Evolutionary conservation across 2,797 vertebrate species (phyloP), one percentile per base, ranked within the genome.

Genomic region (Amblyopsis hoosieri): DNA sequence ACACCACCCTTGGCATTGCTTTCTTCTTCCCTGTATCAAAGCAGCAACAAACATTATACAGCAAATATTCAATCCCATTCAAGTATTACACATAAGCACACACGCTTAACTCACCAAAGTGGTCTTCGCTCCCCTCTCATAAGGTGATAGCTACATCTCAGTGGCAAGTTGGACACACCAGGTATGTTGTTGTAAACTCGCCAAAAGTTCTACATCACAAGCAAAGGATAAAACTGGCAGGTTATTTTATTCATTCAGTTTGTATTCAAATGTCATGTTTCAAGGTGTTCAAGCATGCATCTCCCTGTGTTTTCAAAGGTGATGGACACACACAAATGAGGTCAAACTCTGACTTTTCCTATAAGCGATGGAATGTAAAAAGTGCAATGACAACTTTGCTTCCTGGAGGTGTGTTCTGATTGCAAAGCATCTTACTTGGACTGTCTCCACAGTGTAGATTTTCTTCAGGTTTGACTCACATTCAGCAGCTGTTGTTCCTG

Each of bases 141-240:
- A 89, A 98, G 90, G 76, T 97, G 97, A 82, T 97, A 99, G 81
- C 95, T 96, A 33, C 95, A 96, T 86, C 95, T 92, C 85, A 97
- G 79, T 49, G 95, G 94, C 87, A 98, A 85, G 73, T 81, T 88
- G 68, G 94, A 92, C 79, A 99, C 96, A 0, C 92, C 74, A 51
- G 96, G 95, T 82, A 97, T 98, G 82, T 98, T 99, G 91, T 98
- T 99, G 90, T 97, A 99, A 71, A 98, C 96, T 80, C 96, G 94
- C 97, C 97, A 99, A 78, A 99, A 99, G 88, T 95, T 94, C 97
- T 98, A 73, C 65, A 57, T 19, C 76, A 72, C 64, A 67, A 31
- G 33, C 8, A 23, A 48, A 66, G 59, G 42, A 72, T 31, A 83
- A 52, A 33, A 80, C 75, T 48, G 6, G 64, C 37, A 29, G 12